A percentile compares a stretch with the other conserved stretches of the same genome.
These are phyloP conservation scores for Cancer borealis DNA, from an alignment of 2,888 invertebrate genomes.

Conservation along the genomic window DNA sequence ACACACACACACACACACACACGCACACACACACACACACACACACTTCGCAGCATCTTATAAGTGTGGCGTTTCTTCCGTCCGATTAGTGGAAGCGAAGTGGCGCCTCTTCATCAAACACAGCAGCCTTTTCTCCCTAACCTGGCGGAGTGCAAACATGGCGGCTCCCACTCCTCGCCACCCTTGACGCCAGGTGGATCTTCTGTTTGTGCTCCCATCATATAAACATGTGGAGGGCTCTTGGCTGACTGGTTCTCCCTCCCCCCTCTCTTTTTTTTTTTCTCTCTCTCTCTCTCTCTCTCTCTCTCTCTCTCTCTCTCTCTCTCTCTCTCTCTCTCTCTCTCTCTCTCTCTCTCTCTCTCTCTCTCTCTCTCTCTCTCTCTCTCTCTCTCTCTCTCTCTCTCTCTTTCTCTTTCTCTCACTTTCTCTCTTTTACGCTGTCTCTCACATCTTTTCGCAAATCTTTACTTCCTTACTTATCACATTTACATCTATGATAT, in stretches of 20 bases:
- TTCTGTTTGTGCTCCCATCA: slow-evolving; percentile 39
- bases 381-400: slow-evolving; percentile 37
- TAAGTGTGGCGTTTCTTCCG: slow-evolving; percentile 1
- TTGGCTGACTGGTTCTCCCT: background rate
- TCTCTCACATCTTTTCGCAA: background rate
- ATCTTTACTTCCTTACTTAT: no score
- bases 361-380: slow-evolving; percentile 23
- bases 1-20: slow-evolving; percentile 41
- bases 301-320: slow-evolving; percentile 6
- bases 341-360: background rate
- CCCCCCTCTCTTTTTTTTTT: background rate
- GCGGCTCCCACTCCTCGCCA: slow-evolving; percentile 14
- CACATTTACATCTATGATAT: background rate
- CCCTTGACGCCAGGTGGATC: slow-evolving; percentile 13
- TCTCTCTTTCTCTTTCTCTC: background rate
- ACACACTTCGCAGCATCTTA: background rate
- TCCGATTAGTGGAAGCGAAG: background rate
- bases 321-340: slow-evolving; percentile 18
- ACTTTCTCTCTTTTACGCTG: slow-evolving; percentile 3
- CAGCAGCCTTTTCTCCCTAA: slow-evolving; percentile 25
- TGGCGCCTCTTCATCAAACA: slow-evolving; percentile 27
- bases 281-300: slow-evolving; percentile 26
- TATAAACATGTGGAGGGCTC: background rate
- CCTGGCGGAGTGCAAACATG: slow-evolving; percentile 42
- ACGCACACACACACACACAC: slow-evolving; percentile 26